Evolutionary conservation across 2,797 vertebrate genomes (phyloP).

Genomic region (Tokudaia muenninki): DNA sequence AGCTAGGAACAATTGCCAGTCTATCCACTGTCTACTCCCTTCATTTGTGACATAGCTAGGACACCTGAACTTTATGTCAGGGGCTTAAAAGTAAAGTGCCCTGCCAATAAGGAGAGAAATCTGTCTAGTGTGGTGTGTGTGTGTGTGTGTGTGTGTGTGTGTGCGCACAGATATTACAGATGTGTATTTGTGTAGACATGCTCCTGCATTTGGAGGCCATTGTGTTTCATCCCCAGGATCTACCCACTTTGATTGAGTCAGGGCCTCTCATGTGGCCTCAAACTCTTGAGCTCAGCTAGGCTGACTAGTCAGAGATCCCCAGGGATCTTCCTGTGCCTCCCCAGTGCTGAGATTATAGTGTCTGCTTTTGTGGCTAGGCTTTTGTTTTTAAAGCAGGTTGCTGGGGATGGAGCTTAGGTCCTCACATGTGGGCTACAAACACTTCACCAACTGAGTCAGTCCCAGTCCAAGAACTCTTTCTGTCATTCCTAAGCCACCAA

Average conservation of each 20-base stretch:
- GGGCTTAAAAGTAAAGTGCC: not conserved
- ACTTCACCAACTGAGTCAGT: not conserved
- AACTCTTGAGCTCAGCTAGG: not conserved
- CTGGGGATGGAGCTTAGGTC: not conserved
- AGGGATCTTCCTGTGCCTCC: not conserved
- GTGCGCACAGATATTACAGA: not conserved
- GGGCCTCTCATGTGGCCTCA: not conserved
- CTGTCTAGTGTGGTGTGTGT: not conserved
- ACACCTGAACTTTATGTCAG: not conserved
- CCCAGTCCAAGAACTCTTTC: not conserved
- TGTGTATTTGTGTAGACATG: not conserved
- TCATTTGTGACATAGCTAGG: not conserved
- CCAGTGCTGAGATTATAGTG: no score
- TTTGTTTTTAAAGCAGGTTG: not conserved
- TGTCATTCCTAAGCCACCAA: not conserved
- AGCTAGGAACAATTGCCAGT: not conserved
- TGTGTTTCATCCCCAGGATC: not conserved
- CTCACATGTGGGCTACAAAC: not conserved
- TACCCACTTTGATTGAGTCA: not conserved
- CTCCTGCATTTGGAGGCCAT: no score
- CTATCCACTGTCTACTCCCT: not conserved
- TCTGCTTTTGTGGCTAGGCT: no score
- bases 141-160: not conserved
- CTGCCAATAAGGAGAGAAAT: not conserved
- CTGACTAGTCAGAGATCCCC: not conserved